Conservation (phyloP, 2,888 invertebrate genomes). For the Lasius platythorax region DNA sequence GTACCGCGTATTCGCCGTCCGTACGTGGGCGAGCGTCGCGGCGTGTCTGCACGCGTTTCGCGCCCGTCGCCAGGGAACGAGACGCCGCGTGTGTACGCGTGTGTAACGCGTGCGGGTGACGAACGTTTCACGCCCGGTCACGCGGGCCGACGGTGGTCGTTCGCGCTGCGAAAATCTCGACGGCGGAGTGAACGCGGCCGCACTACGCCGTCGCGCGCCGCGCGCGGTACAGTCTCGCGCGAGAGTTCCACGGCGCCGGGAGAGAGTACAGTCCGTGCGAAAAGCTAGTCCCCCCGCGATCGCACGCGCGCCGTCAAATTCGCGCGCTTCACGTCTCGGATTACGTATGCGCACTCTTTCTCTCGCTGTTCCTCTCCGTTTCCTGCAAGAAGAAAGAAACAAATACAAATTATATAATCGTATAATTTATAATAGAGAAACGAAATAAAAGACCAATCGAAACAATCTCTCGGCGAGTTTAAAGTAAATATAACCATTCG, state of each 20-base stretch:
- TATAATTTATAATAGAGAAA: background rate
- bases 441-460: background rate
- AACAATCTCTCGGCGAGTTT: background rate
- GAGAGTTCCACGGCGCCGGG: constrained; percentile 25
- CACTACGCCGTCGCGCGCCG: constrained; percentile 30
- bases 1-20: background rate
- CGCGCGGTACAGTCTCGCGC: constrained; percentile 59
- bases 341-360: background rate
- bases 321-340: background rate
- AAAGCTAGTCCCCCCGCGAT: background rate
- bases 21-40: background rate
- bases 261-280: constrained; percentile 56
- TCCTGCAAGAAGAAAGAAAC: background rate
- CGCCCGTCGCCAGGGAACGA: background rate
- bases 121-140: background rate
- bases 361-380: background rate
- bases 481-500: too few relatives aligned
- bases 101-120: constrained; percentile 22
- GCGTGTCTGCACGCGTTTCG: background rate
- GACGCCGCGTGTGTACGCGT: background rate
- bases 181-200: constrained; percentile 21
- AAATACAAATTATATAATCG: background rate
- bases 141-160: background rate
- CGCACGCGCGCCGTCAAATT: background rate
- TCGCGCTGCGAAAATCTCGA: constrained; percentile 3